phyloP scores from a whole-genome alignment of 2,888 invertebrate genomes.

The Erebia epiphron region DNA sequence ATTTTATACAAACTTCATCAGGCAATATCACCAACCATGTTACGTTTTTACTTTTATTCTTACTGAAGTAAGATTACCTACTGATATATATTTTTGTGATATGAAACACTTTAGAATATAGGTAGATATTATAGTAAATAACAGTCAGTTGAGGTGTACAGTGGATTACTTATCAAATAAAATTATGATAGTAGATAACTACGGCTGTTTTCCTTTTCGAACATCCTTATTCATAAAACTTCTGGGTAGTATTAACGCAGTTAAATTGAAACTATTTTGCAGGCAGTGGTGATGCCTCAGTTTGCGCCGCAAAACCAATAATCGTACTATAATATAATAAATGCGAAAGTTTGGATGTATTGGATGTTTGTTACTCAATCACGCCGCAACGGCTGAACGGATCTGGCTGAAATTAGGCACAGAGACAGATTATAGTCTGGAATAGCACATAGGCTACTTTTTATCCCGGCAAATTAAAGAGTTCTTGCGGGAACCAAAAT shows the following conservation, averaged over 20 bases:
- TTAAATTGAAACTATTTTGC: too few species aligned
- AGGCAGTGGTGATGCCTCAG: too few species aligned
- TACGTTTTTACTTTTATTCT: conserved; percentile 18
- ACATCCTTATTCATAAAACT: not conserved
- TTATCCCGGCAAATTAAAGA: too few species aligned
- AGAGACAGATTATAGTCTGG: too few species aligned
- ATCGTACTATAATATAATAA: too few species aligned
- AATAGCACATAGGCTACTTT: too few species aligned
- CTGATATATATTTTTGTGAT: conserved; percentile 38
- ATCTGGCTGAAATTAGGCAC: too few species aligned
- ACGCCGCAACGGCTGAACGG: too few species aligned
- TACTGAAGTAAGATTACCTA: conserved; percentile 21
- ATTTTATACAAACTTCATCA: conserved; percentile 2
- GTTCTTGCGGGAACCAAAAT: too few species aligned
- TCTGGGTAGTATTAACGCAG: not conserved
- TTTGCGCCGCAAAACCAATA: too few species aligned
- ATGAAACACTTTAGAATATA: conserved; percentile 44
- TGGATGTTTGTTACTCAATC: too few species aligned
- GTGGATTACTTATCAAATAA: conserved; percentile 48
- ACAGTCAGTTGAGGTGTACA: conserved; percentile 48
- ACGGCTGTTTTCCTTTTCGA: conserved; percentile 31
- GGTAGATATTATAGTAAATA: conserved; percentile 36
- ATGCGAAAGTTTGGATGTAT: too few species aligned
- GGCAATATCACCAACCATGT: conserved; percentile 9
- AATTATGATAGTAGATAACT: conserved; percentile 45